phyloP scores from a whole-genome alignment of 2,113 vertebrate genomes.

The Corythaeola cristata region DNA sequence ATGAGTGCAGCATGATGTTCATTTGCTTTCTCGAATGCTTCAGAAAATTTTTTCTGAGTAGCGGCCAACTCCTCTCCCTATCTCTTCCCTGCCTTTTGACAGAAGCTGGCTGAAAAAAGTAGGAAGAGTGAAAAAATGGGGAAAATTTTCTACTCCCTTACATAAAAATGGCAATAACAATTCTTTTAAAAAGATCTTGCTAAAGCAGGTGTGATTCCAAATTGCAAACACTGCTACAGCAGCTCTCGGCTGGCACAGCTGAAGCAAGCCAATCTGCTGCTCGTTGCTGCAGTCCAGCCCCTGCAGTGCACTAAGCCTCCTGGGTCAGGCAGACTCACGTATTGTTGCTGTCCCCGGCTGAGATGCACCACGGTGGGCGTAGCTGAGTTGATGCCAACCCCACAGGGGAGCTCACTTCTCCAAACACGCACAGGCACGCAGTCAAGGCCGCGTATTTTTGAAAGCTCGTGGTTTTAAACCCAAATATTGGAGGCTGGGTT shows the following conservation, averaged over 20 bases:
- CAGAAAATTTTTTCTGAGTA: neutral
- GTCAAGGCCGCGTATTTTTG: neutral
- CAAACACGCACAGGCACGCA: neutral
- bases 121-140: neutral
- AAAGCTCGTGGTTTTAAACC: neutral
- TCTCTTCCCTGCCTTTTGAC: neutral
- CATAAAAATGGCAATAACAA: neutral
- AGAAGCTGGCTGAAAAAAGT: neutral
- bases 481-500: neutral
- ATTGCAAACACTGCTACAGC: rapidly evolving
- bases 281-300: neutral
- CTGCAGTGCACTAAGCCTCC: neutral
- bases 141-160: neutral
- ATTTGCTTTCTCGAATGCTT: neutral
- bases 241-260: neutral
- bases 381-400: neutral
- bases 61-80: neutral
- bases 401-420: neutral
- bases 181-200: neutral
- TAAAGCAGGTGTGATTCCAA: neutral
- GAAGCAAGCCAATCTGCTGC: neutral
- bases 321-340: rapidly evolving
- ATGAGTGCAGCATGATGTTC: neutral
- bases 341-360: neutral
- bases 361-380: rapidly evolving